Conservation (phyloP, 2,888 invertebrate species). For the Hymenopus coronatus region DNA sequence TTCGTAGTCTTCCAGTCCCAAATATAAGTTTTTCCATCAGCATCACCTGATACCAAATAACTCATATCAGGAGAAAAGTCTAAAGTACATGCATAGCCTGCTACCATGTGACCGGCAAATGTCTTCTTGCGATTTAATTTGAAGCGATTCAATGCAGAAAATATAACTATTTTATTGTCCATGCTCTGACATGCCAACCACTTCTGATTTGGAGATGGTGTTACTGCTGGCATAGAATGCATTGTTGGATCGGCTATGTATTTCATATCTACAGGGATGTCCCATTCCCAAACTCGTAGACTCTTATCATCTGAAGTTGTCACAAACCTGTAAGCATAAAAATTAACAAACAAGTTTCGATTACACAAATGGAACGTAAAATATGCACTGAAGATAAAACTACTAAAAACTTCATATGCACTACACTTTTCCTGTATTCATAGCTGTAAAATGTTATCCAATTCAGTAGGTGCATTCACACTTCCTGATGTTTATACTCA, state of each 20-base stretch:
- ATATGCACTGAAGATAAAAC: too few relatives aligned
- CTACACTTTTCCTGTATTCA: too few relatives aligned
- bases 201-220: conserved; percentile 93
- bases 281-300: conserved; percentile 99
- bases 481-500: too few relatives aligned
- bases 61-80: conserved; percentile 99
- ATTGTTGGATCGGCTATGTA: conserved; percentile 99
- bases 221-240: conserved; percentile 98
- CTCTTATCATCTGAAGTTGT: conserved; percentile 99
- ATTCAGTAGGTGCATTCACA: too few relatives aligned
- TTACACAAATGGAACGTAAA: too few relatives aligned
- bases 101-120: conserved; percentile 98
- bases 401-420: too few relatives aligned
- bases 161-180: conserved; percentile 98
- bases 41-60: conserved; percentile 96
- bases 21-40: conserved; percentile 96
- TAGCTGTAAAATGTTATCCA: too few relatives aligned
- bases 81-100: conserved; percentile 95
- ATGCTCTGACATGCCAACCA: conserved; percentile 99
- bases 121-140: conserved; percentile 98
- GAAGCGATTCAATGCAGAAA: conserved; percentile 94
- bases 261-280: conserved; percentile 98
- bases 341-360: neutral
- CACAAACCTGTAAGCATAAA: conserved; percentile 66
- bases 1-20: conserved; percentile 99